phyloP scores from a whole-genome alignment of 2,113 vertebrate species.

The Oryzias melastigma region DNA sequence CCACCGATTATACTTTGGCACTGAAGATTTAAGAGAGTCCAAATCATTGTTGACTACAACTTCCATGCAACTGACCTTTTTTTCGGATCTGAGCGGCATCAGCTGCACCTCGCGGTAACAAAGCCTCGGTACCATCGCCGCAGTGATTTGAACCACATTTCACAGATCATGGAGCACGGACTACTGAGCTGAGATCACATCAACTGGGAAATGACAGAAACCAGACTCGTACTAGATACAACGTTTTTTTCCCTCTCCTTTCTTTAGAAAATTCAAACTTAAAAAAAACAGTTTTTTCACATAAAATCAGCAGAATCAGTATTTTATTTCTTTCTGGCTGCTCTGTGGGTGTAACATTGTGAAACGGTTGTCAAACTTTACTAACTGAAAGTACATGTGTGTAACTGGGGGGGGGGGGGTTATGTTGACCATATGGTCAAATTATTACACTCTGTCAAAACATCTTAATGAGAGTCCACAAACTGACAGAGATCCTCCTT shows the following conservation, averaged over 20 bases:
- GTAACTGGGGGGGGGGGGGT: conserved; percentile 8
- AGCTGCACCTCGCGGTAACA: conserved; percentile 45
- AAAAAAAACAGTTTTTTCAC: not conserved
- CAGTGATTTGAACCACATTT: conserved; percentile 52
- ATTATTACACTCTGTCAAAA: conserved; percentile 53
- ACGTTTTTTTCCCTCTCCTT: not conserved
- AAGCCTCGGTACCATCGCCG: conserved; percentile 41
- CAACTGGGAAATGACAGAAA: conserved; percentile 13
- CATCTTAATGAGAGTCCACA: conserved; percentile 59
- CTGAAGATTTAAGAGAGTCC: conserved; percentile 29
- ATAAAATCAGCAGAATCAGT: conserved; percentile 12
- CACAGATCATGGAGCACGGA: conserved; percentile 45
- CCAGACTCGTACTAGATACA: conserved; percentile 21
- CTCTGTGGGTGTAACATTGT: conserved; percentile 19
- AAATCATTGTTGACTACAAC: conserved; percentile 26
- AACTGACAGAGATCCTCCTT: conserved; percentile 52
- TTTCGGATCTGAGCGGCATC: conserved; percentile 44
- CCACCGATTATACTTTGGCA: conserved; percentile 50
- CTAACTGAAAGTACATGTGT: conserved; percentile 39
- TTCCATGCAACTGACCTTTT: conserved; percentile 49
- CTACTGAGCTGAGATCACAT: conserved; percentile 36
- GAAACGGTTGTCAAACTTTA: conserved; percentile 19
- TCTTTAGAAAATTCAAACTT: not conserved
- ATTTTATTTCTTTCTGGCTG: conserved; percentile 1
- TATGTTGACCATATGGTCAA: conserved; percentile 53